These are phyloP conservation scores for Synanceia verrucosa DNA, from an alignment of 2,797 vertebrate species.

Conservation along the genomic window DNA sequence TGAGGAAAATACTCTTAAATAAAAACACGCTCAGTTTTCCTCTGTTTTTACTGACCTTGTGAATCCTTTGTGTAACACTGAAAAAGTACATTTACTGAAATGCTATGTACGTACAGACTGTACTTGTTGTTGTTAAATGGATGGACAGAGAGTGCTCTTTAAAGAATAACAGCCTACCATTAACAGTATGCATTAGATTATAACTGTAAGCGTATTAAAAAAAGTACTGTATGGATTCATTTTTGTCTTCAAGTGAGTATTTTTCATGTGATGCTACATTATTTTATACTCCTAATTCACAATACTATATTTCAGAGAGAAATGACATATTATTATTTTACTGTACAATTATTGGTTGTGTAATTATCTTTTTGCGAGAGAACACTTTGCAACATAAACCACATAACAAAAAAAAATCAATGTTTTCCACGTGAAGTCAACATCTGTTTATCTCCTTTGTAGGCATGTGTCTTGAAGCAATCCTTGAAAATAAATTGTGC, in stretches of 20 bases:
- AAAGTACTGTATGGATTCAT: neutral
- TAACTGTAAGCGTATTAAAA: neutral
- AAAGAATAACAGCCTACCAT: neutral
- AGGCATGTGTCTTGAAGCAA: conserved; percentile 41
- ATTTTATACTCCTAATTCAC: neutral
- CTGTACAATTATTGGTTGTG: no score
- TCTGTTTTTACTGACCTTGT: neutral
- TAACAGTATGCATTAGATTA: neutral
- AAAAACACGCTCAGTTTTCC: no score
- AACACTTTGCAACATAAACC: conserved; percentile 36
- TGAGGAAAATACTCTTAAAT: no score
- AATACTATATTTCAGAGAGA: neutral
- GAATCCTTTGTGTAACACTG: neutral
- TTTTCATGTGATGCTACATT: neutral
- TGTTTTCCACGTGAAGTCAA: conserved; percentile 78
- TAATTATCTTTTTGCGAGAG: neutral
- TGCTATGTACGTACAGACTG: neutral
- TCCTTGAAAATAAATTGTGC: conserved; percentile 37
- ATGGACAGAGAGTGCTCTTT: neutral
- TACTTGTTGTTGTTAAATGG: neutral
- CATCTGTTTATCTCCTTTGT: conserved; percentile 88
- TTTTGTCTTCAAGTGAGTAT: neutral
- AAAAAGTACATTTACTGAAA: neutral
- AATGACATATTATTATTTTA: neutral
- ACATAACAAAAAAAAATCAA: conserved; percentile 7